Evolutionary conservation across 2,797 vertebrate species (phyloP), one percentile per base, ranked within the genome.

Genomic region (Podarcis lilfordi): DNA sequence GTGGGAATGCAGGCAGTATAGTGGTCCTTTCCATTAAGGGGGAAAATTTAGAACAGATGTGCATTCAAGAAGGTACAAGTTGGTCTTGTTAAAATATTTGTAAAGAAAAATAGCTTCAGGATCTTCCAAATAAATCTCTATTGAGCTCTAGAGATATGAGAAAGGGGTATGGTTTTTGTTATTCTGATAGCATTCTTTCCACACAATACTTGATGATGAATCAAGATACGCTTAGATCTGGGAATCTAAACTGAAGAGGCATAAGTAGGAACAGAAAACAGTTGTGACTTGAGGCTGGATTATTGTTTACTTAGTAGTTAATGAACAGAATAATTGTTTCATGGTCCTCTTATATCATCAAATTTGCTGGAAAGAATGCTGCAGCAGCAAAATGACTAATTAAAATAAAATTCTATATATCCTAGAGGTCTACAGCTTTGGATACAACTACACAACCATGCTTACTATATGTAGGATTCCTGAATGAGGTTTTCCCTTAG

Each of bases 21-120:
- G 90, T 86, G 88, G 89, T 91, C 93, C 77, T 93, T 90, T 82
- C 81, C 91, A 92, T 66, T 85, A 29, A 87, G 87, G 89, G 55
- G 74, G 84, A 88, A 97, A 94, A 98, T 97, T 96, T 96, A 96
- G 97, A 98, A 96, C 97, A 98, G 97, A 98, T 98, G 96, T 97
- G 87, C 88, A 93, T 96, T 94, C 86, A 35, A 80, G 97, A 95
- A 95, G 89, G 91, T 96, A 97, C 95, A 97, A 95, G 94, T 96
- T 96, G 96, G 95, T 97, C 92, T 95, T 97, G 96, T 97, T 89
- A 96, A 98, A 97, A 97, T 97, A 98, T 97, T 98, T 98, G 96
- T 94, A 95, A 98, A 97, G 97, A 98, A 97, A 98, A 98, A 98
- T 96, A 98, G 97, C 97, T 97, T 96, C 94, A 85, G 94, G 96